Evolutionary conservation across 2,113 vertebrate genomes (phyloP).

Genomic region (Pycnonotus jocosus): DNA sequence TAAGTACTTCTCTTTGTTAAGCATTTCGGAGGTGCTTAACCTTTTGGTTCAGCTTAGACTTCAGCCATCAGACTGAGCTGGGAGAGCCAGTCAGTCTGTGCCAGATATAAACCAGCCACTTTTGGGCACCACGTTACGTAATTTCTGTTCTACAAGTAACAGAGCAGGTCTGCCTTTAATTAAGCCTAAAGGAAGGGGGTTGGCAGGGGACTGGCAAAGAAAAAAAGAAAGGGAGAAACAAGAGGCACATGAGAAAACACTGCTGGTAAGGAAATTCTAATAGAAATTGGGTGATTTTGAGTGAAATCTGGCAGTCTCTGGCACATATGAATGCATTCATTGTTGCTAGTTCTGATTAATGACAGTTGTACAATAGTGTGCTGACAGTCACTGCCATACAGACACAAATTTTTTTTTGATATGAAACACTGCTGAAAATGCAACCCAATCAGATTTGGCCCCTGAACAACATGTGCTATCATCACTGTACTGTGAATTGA

Average conservation of each 20-base stretch:
- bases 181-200: neutral
- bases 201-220: neutral
- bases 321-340: conserved; percentile 67
- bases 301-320: conserved; percentile 66
- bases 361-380: conserved; percentile 70
- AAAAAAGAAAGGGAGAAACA: conserved; percentile 23
- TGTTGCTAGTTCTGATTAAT: conserved; percentile 78
- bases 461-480: conserved; percentile 75
- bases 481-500: conserved; percentile 77
- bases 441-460: conserved; percentile 77
- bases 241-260: conserved; percentile 55
- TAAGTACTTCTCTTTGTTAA: conserved; percentile 42
- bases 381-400: conserved; percentile 67
- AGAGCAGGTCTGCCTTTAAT: conserved; percentile 42
- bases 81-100: neutral
- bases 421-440: conserved; percentile 77
- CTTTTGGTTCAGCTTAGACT: neutral
- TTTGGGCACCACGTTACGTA: neutral
- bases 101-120: neutral
- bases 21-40: conserved; percentile 5
- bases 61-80: neutral
- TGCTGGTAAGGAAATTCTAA: conserved; percentile 60
- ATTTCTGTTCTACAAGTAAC: neutral
- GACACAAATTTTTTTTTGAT: conserved; percentile 55
- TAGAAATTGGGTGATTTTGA: conserved; percentile 63